Conservation (phyloP, 2,888 invertebrate species). For the Torymus auratus region DNA sequence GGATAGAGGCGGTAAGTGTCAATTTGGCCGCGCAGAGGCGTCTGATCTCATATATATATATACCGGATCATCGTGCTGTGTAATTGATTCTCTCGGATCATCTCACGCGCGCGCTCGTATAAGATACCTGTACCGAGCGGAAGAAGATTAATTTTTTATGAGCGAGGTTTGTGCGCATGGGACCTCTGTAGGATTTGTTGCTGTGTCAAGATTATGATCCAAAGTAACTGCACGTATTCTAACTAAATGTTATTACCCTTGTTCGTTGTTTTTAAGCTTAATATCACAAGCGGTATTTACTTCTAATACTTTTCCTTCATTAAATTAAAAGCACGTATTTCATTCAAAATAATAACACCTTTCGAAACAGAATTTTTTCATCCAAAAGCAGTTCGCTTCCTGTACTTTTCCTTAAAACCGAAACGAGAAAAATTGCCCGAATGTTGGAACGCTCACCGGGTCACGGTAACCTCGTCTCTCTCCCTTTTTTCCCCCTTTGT, state of each 20-base stretch:
- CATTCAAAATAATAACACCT: too few relatives aligned
- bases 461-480: not conserved
- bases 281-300: too few relatives aligned
- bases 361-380: too few relatives aligned
- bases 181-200: too few relatives aligned
- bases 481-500: not conserved
- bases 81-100: conserved; percentile 30
- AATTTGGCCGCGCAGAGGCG: conserved; percentile 27
- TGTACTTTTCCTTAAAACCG: not conserved
- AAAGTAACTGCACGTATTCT: too few relatives aligned
- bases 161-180: not conserved
- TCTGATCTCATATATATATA: conserved; percentile 21
- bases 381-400: too few relatives aligned
- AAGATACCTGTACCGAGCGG: not conserved
- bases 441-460: conserved; percentile 10
- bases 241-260: too few relatives aligned
- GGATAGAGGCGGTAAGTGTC: conserved; percentile 32
- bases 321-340: too few relatives aligned
- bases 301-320: too few relatives aligned
- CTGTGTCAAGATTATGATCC: too few relatives aligned
- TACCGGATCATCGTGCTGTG: conserved; percentile 17
- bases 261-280: too few relatives aligned
- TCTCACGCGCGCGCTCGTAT: not conserved
- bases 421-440: conserved; percentile 13
- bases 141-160: conserved; percentile 18